A percentile compares a stretch with the other conserved stretches of the same genome.
phyloP scores from a whole-genome alignment of 2,113 vertebrate genomes.

The Xiphophorus hellerii region DNA sequence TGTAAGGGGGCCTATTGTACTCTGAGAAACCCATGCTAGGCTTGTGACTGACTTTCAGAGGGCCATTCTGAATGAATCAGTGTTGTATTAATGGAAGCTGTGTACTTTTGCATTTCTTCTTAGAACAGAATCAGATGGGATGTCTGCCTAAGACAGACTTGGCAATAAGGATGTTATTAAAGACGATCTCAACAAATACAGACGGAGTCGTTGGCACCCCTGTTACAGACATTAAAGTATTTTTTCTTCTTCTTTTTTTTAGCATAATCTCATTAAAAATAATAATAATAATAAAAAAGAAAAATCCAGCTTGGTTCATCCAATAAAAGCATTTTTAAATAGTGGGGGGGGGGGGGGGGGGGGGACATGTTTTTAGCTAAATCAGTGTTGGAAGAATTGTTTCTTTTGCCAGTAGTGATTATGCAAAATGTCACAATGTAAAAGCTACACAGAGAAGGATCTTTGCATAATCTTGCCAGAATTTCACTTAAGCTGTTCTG shows the following conservation, averaged over 20 bases:
- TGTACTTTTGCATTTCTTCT: slow-evolving; percentile 63
- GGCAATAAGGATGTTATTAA: slow-evolving; percentile 12
- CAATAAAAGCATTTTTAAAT: too few relatives aligned
- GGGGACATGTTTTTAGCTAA: too few relatives aligned
- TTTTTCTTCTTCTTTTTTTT: background rate
- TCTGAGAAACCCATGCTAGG: slow-evolving; percentile 72
- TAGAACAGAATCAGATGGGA: slow-evolving; percentile 69
- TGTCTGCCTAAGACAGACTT: slow-evolving; percentile 60
- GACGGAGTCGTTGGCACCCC: background rate
- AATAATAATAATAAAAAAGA: background rate
- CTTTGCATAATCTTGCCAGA: background rate
- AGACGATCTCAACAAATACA: background rate
- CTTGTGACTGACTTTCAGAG: slow-evolving; percentile 80
- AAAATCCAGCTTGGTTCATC: background rate
- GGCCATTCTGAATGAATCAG: slow-evolving; percentile 68
- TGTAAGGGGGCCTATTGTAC: slow-evolving; percentile 75
- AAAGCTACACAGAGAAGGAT: background rate
- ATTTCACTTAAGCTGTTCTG: background rate
- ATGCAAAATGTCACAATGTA: too few relatives aligned
- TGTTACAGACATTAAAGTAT: background rate
- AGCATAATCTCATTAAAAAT: too few relatives aligned
- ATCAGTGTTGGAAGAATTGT: too few relatives aligned
- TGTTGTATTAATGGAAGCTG: slow-evolving; percentile 70
- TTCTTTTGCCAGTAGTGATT: too few relatives aligned
- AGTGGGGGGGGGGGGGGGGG: too few relatives aligned